Conservation (phyloP, 1,140 invertebrate genomes). For the Drosophila tsacasi region DNA sequence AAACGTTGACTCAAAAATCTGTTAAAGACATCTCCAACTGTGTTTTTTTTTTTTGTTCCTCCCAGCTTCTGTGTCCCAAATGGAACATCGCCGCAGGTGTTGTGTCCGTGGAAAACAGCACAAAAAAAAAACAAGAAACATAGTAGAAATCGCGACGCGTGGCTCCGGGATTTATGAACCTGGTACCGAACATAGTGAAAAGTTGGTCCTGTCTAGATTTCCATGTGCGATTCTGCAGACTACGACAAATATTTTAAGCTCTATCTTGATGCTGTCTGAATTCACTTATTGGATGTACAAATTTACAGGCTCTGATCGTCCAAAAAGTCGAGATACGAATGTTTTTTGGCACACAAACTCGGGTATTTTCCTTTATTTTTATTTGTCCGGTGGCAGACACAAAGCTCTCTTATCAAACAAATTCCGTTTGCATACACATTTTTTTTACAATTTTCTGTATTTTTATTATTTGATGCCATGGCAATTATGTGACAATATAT, state of each 20-base stretch:
- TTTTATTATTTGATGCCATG: neutral
- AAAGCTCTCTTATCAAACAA: slow-evolving; percentile 32
- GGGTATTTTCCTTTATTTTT: slow-evolving; percentile 3
- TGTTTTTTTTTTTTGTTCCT: slow-evolving; percentile 4
- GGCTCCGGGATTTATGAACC: slow-evolving; percentile 14
- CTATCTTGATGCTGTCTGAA: slow-evolving; percentile 43
- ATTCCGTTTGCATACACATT: neutral
- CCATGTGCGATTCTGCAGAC: slow-evolving; percentile 24
- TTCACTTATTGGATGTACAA: slow-evolving; percentile 45
- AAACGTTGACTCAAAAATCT: slow-evolving; percentile 60
- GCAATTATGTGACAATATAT: slow-evolving; percentile 10
- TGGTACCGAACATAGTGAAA: slow-evolving; percentile 18
- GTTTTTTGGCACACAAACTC: slow-evolving; percentile 2
- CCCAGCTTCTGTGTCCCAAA: slow-evolving; percentile 47
- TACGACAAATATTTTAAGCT: slow-evolving; percentile 50
- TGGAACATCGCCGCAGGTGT: slow-evolving; percentile 58
- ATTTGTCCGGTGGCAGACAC: slow-evolving; percentile 5
- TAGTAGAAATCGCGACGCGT: slow-evolving; percentile 11
- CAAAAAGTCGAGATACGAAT: slow-evolving; percentile 26
- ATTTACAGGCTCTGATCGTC: slow-evolving; percentile 23
- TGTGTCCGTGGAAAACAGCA: slow-evolving; percentile 7
- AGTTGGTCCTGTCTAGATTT: slow-evolving; percentile 28
- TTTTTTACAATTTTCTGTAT: neutral
- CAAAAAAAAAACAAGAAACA: neutral
- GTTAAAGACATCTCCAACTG: slow-evolving; percentile 71